Evolutionary conservation across 92 coral and sea anemone genomes (phyloP), one percentile per base, ranked within the genome.

Genomic region (Pocillopora meandrina): DNA sequence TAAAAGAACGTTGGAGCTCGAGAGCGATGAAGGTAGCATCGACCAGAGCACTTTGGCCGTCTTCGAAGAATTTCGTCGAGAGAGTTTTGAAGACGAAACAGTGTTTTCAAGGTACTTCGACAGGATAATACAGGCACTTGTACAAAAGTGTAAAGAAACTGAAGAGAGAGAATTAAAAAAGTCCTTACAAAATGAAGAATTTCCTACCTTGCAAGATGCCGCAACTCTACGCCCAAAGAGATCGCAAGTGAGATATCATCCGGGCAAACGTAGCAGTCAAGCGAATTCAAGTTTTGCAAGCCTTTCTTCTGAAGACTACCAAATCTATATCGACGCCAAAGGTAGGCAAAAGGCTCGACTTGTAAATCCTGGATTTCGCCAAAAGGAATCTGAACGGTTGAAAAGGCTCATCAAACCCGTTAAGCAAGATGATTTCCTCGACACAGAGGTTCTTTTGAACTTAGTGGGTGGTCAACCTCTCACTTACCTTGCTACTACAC

Each of bases 71-170:
- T 85, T 84, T 11, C 83, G 12, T 47, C 74, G 83, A 21, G 94
- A 88, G 21, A 68, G 10, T 31, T 64, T 84, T 74, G 92, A 91
- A 19, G 92, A 91, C 72, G 89, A 75, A 61, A 65, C 92, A 12
- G 97, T 89, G 10, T 87, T 85, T 13, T 93, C 92, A 19, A 61
- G 74, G 33, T 72, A 87, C 80, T 79, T 93, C 42, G 97, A 93
- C 69, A 79, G 72, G 65, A 93, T 93, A 62, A 78, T 85, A 62
- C 12, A 56, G 36, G 85, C 85, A 9, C 75, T 76, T 9, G 71
- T 67, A 14, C 73, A 84, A 74, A 65, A 68, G 62, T 77, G 90
- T 65, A 71, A 60, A 47, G 86, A 82, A 64, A 91, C 78, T 13
- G 89, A 74, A 71, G 60, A 9, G 17, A 68, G 57, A 1, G 84